Percentiles rank a stretch among this genome's conserved stretches.
These are phyloP conservation scores for Zelostemma sp. DNA, from an alignment of 1,140 invertebrate genomes.

Conservation along the genomic window DNA sequence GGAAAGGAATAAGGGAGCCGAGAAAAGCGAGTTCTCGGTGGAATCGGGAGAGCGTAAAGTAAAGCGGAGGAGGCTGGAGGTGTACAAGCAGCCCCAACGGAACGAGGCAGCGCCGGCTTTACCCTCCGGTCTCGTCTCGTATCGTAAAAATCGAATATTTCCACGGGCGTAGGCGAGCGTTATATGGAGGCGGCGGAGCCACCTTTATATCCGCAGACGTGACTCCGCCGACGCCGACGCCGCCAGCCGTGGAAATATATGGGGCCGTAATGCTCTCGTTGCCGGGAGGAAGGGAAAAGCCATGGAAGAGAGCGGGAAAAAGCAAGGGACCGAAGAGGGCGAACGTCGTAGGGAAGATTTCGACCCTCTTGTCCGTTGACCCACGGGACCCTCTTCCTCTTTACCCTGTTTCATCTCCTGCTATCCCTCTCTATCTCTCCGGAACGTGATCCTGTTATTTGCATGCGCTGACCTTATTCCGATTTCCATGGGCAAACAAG, in stretches of 20 bases:
- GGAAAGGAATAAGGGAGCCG: background rate
- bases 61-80: conserved; percentile 34
- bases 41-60: conserved; percentile 37
- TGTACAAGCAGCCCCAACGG: conserved; percentile 29
- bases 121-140: conserved; percentile 51
- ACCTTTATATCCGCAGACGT: conserved; percentile 62
- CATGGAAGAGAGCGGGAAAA: conserved; percentile 7
- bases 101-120: conserved; percentile 20
- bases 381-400: conserved; percentile 52
- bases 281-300: conserved; percentile 42
- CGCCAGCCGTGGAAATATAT: conserved; percentile 59
- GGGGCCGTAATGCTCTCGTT: conserved; percentile 59
- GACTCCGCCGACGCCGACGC: conserved; percentile 38
- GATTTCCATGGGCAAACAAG: conserved; percentile 60
- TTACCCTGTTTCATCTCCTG: background rate
- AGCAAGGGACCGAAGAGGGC: conserved; percentile 9
- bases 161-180: conserved; percentile 55
- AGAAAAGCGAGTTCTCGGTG: conserved; percentile 10
- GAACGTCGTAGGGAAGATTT: conserved; percentile 11
- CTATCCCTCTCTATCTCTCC: background rate
- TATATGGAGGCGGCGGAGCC: conserved; percentile 45
- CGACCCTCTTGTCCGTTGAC: conserved; percentile 54
- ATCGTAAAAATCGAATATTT: conserved; percentile 67
- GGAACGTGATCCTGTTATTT: conserved; percentile 56
- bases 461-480: conserved; percentile 60